phyloP scores from a whole-genome alignment of 2,113 vertebrate species.

The Pomatorhinus ruficollis region DNA sequence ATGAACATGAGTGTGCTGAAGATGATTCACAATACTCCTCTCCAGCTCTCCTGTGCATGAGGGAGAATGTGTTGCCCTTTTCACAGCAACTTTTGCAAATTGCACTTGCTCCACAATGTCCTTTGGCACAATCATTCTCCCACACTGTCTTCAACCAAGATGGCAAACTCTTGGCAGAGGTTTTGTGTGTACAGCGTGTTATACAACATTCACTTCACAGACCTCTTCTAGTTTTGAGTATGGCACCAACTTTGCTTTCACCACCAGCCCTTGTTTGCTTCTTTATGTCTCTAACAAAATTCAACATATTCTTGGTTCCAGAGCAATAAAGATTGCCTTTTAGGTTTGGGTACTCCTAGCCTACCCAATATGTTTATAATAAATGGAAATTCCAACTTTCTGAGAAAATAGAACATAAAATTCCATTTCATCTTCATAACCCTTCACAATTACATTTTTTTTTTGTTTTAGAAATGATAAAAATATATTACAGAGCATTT shows the following conservation, averaged over 20 bases:
- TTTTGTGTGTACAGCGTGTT: rapidly evolving
- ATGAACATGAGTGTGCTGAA: not conserved
- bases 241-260: not conserved
- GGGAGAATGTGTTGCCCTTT: not conserved
- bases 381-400: not conserved
- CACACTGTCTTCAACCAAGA: not conserved
- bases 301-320: not conserved
- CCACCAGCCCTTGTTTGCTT: not conserved
- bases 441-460: not conserved
- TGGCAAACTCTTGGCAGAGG: not conserved
- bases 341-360: not conserved
- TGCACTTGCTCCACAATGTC: not conserved
- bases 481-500: not conserved
- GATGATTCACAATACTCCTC: not conserved
- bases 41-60: not conserved
- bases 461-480: not conserved
- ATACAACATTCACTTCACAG: not conserved
- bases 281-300: not conserved
- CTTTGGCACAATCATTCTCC: not conserved
- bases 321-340: not conserved
- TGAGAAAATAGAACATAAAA: not conserved
- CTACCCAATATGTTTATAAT: not conserved
- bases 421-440: not conserved
- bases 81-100: not conserved
- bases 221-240: not conserved